A percentile compares a stretch with the other conserved stretches of the same genome.
These are phyloP conservation scores for Xyrichtys novacula DNA, from an alignment of 2,797 vertebrate species.

Conservation along the genomic window DNA sequence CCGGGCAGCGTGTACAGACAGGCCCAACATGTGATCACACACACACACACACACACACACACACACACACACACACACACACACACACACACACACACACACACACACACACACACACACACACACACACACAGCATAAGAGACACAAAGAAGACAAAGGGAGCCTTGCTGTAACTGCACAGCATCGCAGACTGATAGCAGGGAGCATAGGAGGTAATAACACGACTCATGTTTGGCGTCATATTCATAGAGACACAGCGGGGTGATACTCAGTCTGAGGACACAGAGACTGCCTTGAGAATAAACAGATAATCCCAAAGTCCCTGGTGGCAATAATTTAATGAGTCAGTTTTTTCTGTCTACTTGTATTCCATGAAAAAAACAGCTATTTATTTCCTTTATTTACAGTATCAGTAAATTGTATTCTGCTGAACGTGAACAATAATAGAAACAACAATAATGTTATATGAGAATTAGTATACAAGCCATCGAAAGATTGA, in stretches of 20 bases:
- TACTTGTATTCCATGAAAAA: no score
- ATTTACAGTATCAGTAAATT: no score
- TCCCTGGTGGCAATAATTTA: no score
- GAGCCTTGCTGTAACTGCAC: slow-evolving; percentile 40
- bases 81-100: slow-evolving; percentile 28
- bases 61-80: slow-evolving; percentile 28
- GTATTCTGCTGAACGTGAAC: no score
- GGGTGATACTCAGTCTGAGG: slow-evolving; percentile 29
- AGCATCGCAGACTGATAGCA: slow-evolving; percentile 39
- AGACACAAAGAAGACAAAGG: slow-evolving; percentile 57
- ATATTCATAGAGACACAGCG: slow-evolving; percentile 37
- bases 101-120: no score
- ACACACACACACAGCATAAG: no score
- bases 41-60: slow-evolving; percentile 31
- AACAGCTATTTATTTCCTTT: no score
- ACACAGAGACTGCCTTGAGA: neutral
- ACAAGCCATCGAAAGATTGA: no score
- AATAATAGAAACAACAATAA: no score
- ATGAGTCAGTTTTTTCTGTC: no score
- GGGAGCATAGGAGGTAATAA: slow-evolving; percentile 27
- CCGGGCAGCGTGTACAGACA: slow-evolving; percentile 73
- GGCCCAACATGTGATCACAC: slow-evolving; percentile 65
- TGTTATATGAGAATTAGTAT: no score
- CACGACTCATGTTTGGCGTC: slow-evolving; percentile 13
- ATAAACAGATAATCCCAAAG: no score